Evolutionary conservation across 2,797 vertebrate species (phyloP).

Genomic region (Chiloscyllium punctatum): DNA sequence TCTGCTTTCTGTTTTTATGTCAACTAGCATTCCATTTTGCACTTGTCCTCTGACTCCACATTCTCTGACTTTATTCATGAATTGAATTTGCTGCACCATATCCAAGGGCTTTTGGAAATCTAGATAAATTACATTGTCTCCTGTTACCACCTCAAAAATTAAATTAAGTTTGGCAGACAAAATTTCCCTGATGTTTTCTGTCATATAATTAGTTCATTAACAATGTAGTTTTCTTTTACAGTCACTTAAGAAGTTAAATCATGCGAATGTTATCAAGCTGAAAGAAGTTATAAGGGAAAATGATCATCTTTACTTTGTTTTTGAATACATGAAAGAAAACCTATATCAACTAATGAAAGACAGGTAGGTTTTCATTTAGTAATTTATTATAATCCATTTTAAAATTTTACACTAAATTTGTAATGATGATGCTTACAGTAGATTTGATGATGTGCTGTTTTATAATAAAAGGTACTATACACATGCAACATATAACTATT

Average conservation of each 20-base stretch:
- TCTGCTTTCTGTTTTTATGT: no score
- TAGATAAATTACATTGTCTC: no score
- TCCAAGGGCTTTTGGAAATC: no score
- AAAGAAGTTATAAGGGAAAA: conserved; percentile 98
- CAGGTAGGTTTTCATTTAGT: conserved; percentile 62
- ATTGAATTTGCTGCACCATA: no score
- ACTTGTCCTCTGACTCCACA: no score
- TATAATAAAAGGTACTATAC: background rate
- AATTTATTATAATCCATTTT: background rate
- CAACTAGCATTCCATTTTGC: no score
- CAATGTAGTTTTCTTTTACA: conserved; percentile 50
- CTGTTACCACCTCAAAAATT: no score
- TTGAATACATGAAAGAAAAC: conserved; percentile 99
- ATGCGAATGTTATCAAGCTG: conserved; percentile 92
- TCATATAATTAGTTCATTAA: conserved; percentile 12
- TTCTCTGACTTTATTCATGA: no score
- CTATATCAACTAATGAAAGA: conserved; percentile 98
- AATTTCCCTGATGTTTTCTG: background rate
- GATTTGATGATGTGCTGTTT: background rate
- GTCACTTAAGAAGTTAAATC: conserved; percentile 97
- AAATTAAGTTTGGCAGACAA: no score
- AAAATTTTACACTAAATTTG: background rate
- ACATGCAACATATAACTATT: background rate
- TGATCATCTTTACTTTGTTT: conserved; percentile 95
- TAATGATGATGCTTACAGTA: background rate